Conservation (phyloP, 2,888 invertebrate species). For the Endomychus coccineus region DNA sequence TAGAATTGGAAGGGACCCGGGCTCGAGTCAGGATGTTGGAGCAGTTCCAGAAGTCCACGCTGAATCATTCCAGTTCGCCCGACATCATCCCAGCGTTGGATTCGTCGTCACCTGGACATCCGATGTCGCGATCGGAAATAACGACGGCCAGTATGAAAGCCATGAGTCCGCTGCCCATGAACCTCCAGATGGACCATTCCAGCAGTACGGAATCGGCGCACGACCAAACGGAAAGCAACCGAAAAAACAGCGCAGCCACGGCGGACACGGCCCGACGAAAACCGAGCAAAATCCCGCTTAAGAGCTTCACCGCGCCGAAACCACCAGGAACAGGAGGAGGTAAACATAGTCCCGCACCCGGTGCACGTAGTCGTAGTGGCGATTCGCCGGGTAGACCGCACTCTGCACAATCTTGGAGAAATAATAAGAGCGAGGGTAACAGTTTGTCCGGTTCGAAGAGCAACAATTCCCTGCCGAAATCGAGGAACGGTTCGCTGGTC, state of each 20-base stretch:
- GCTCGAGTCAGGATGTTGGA: constrained; percentile 71
- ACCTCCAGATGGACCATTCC: constrained; percentile 49
- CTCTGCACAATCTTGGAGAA: constrained; percentile 46
- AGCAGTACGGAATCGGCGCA: constrained; percentile 61
- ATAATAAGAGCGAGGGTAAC: constrained; percentile 35
- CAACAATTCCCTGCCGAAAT: constrained; percentile 39
- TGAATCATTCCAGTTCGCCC: constrained; percentile 28
- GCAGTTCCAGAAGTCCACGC: constrained; percentile 39
- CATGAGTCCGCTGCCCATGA: constrained; percentile 49
- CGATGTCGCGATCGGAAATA: constrained; percentile 41
- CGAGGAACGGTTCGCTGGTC: constrained; percentile 40
- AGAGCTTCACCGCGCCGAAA: constrained; percentile 54
- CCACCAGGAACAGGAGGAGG: constrained; percentile 44
- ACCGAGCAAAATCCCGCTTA: constrained; percentile 67
- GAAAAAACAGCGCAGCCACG: constrained; percentile 22
- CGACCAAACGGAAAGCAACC: constrained; percentile 47
- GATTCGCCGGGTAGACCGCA: constrained; percentile 48
- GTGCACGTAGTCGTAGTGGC: constrained; percentile 44
- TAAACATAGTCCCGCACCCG: constrained; percentile 37
- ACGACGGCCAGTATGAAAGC: constrained; percentile 53
- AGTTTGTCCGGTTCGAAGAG: constrained; percentile 33
- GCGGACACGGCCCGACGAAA: constrained; percentile 39
- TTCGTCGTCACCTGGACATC: constrained; percentile 42
- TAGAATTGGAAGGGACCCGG: constrained; percentile 75
- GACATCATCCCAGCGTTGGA: constrained; percentile 44